A percentile compares a stretch with the other conserved stretches of the same genome.
These are phyloP conservation scores for Prinia subflava DNA, from an alignment of 2,113 vertebrate species.

Conservation along the genomic window DNA sequence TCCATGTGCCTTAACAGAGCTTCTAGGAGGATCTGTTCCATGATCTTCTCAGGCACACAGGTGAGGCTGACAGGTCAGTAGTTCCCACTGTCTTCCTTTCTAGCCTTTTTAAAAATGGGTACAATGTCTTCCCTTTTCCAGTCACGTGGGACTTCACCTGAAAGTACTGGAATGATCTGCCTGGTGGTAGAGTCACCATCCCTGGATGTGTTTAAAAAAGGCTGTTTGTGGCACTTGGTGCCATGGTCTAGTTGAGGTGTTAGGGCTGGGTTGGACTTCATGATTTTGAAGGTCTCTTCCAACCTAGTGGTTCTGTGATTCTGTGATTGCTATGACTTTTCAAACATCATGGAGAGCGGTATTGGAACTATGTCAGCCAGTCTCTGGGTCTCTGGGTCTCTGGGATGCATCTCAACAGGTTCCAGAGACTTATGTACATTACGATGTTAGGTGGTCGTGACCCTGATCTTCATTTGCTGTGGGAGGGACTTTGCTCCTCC, in stretches of 20 bases:
- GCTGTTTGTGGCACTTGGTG: no score
- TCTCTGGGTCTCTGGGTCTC: no score
- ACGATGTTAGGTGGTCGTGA: background rate
- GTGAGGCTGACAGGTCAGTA: background rate
- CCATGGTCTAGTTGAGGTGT: background rate
- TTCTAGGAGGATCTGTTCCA: background rate
- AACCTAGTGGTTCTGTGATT: background rate
- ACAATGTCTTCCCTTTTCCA: background rate
- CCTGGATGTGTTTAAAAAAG: background rate
- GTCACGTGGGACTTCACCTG: background rate
- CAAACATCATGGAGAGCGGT: background rate
- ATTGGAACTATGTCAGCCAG: background rate
- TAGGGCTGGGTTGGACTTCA: background rate
- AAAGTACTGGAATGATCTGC: background rate
- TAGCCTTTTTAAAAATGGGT: background rate
- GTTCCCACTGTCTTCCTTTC: background rate
- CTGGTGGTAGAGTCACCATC: background rate
- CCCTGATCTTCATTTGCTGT: background rate
- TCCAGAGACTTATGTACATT: background rate
- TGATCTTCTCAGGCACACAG: background rate
- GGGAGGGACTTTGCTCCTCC: background rate
- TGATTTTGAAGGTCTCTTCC: background rate
- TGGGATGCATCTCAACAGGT: background rate
- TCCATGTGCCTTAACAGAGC: background rate
- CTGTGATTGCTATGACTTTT: background rate